A percentile compares a stretch with the other conserved stretches of the same genome.
Evolutionary conservation across 2,113 vertebrate species (phyloP).

Genomic region (Indri indri): DNA sequence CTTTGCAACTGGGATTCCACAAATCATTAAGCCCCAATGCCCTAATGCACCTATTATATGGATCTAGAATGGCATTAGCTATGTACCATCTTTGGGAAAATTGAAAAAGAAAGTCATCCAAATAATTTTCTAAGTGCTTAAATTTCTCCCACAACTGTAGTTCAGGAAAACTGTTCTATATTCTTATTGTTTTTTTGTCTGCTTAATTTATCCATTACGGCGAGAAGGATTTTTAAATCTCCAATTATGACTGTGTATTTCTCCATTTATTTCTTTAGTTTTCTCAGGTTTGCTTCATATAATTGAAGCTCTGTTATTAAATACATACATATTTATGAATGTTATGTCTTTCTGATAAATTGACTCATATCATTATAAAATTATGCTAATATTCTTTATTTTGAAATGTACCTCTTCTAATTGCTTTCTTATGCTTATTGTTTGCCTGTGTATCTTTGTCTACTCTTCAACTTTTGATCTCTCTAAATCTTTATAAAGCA

Average conservation of each 20-base stretch:
- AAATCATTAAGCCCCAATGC: background rate
- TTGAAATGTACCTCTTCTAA: background rate
- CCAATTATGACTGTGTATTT: background rate
- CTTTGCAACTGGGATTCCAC: background rate
- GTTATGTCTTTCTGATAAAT: background rate
- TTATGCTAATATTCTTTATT: background rate
- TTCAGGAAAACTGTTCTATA: background rate
- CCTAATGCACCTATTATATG: background rate
- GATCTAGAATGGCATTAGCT: background rate
- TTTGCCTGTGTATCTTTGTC: background rate
- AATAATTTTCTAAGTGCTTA: background rate
- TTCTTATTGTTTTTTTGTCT: background rate
- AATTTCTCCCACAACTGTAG: background rate
- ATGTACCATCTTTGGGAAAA: background rate
- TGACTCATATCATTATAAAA: background rate
- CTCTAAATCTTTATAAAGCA: background rate
- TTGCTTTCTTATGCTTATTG: background rate
- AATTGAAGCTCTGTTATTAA: background rate
- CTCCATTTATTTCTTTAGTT: background rate
- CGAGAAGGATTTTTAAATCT: background rate
- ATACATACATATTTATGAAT: background rate
- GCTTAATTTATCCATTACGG: background rate
- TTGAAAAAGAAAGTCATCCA: background rate
- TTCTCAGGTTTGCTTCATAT: background rate
- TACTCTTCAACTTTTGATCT: background rate